Base-by-base conservation (phyloP, 1,140 invertebrate species). In the Papilio xuthus region DNA sequence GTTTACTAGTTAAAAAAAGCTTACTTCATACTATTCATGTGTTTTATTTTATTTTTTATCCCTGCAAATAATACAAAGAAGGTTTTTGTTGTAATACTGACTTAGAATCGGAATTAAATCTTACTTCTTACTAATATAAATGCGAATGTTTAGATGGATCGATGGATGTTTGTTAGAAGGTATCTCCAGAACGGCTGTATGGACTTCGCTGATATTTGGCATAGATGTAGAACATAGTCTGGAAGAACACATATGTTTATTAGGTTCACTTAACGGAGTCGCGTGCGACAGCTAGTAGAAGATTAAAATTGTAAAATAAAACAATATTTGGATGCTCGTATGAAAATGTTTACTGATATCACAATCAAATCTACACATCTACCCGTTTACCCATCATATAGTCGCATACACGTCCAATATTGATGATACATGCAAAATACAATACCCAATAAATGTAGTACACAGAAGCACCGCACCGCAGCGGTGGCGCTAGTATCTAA, bases 331-430 rank as follows among this genome's bases (percentile, higher is more conserved):
- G 92, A 94, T 94, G 92, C 92, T 94, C 90, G 92, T 94, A 94
- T 94, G 92, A 94, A 94, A 94, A 94, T 93, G 91, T 94, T 94
- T 94, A 94, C 88, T 94, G 92, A 92, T 94, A 94, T 94, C 92
- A 94, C 92, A 94, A 94, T 93, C 88, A 94, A 93, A 86, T 92
- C 92, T 94, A 93, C 91, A 91, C 90, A 91, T 86, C 92, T 93
- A 94, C 90, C 85, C 90, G 82, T 87, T 89, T 86, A 92, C 86
- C 90, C 92, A 87, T 88, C 88, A 86, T 84, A 84, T 86, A 67
- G 26, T 88, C 88, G 87, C 88, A 86, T 89, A 88, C 90, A 88
- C 85, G 83, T 86, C 86, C 89, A 89, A 73, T 86, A 91, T 86
- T 85, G 85, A 89, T 89, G 89, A 90, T 87, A 89, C 82, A 90